phyloP scores from a whole-genome alignment of 2,113 vertebrate species.

The Harpagus bidentatus region DNA sequence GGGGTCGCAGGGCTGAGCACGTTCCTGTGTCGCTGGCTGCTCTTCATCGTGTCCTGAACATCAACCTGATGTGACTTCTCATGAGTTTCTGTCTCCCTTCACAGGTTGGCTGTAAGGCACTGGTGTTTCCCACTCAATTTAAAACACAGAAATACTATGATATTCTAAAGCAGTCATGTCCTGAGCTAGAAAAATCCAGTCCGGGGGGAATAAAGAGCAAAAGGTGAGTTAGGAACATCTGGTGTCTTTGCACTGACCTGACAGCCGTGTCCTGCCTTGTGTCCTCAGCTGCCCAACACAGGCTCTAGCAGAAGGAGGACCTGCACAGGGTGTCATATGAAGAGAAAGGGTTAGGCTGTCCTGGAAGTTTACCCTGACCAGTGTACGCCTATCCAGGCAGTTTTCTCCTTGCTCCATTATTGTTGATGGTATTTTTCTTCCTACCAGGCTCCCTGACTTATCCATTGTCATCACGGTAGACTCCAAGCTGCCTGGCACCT shows the following conservation, averaged over 20 bases:
- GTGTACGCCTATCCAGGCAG: accelerated
- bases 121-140: slow-evolving; percentile 86
- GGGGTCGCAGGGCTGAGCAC: background rate
- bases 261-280: background rate
- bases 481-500: slow-evolving; percentile 78
- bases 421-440: background rate
- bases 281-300: background rate
- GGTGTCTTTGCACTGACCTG: background rate
- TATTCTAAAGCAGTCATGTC: slow-evolving; percentile 87
- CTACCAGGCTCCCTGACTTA: slow-evolving; percentile 85
- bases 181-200: slow-evolving; percentile 79
- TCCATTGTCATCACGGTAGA: slow-evolving; percentile 80
- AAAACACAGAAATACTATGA: slow-evolving; percentile 87
- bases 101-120: slow-evolving; percentile 88
- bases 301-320: background rate
- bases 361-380: background rate
- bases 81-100: background rate
- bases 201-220: slow-evolving; percentile 84
- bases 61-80: background rate
- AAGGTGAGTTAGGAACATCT: slow-evolving; percentile 72
- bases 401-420: background rate
- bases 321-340: background rate
- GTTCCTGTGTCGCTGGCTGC: background rate
- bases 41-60: background rate
- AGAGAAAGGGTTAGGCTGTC: background rate